Conservation (phyloP, 1,140 invertebrate species). For the Diachasmimorpha longicaudata region DNA sequence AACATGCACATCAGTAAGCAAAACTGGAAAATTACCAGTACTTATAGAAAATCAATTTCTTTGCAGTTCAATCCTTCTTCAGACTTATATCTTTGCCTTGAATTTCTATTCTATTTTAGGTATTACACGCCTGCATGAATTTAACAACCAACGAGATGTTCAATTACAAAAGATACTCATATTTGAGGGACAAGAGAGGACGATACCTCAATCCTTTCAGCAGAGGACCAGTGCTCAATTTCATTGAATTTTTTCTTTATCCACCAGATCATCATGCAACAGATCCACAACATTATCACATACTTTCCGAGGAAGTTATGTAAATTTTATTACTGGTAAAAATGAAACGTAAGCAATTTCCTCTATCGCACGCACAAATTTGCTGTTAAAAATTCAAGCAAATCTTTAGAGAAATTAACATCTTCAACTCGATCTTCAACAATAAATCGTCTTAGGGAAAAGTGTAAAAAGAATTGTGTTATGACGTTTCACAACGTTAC, state of each 20-base stretch:
- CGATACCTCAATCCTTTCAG: constrained; percentile 90
- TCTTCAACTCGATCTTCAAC: background rate
- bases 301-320: constrained; percentile 70
- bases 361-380: background rate
- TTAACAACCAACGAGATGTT: constrained; percentile 94
- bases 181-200: constrained; percentile 84
- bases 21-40: constrained; percentile 31
- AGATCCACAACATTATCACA: constrained; percentile 67
- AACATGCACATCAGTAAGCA: constrained; percentile 84
- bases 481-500: no score
- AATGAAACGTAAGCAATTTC: background rate
- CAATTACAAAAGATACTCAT: constrained; percentile 89
- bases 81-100: constrained; percentile 9
- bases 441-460: background rate
- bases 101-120: constrained; percentile 63
- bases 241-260: constrained; percentile 89
- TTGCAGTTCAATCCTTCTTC: background rate
- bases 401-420: background rate
- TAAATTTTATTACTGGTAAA: constrained; percentile 55
- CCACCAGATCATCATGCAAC: constrained; percentile 76
- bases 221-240: constrained; percentile 82
- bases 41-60: background rate
- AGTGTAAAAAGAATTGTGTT: no score
- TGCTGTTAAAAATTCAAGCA: background rate
- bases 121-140: constrained; percentile 87